Conservation (phyloP, 2,888 invertebrate species). For the Drosophila mettleri region DNA sequence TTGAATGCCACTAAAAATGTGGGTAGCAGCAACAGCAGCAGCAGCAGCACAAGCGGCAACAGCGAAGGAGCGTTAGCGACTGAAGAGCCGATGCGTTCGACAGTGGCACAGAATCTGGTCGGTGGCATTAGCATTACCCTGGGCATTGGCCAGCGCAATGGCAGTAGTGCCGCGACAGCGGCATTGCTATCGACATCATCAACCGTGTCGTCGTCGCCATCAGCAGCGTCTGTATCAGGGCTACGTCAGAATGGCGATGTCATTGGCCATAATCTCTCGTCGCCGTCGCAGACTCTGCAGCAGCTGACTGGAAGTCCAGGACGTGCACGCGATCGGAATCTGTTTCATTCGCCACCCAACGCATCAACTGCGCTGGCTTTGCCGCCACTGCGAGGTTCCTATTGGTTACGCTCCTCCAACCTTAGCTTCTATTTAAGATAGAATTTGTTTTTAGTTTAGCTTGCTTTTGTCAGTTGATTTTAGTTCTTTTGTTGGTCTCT, state of each 20-base stretch:
- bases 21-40: constrained; percentile 63
- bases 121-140: constrained; percentile 81
- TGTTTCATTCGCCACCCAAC: constrained; percentile 83
- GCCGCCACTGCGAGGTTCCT: constrained; percentile 85
- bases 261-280: constrained; percentile 60
- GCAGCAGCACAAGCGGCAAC: constrained; percentile 35
- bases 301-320: constrained; percentile 85
- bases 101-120: constrained; percentile 79
- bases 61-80: constrained; percentile 23
- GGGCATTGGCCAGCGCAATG: constrained; percentile 76
- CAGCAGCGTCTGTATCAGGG: constrained; percentile 13
- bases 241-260: constrained; percentile 65
- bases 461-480: constrained; percentile 24
- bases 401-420: constrained; percentile 50
- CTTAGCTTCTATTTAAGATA: constrained; percentile 35
- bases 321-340: constrained; percentile 85
- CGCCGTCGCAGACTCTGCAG: constrained; percentile 81
- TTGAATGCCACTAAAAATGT: constrained; percentile 83
- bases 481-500: constrained; percentile 28
- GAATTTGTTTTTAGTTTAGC: constrained; percentile 19
- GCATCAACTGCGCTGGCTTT: constrained; percentile 82
- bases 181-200: constrained; percentile 23
- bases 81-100: constrained; percentile 42
- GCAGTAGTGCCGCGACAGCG: constrained; percentile 39
- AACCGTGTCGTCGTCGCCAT: constrained; percentile 31